These are phyloP conservation scores for Rhegmatorhina hoffmannsi DNA, from an alignment of 2,113 vertebrate species.

Conservation along the genomic window DNA sequence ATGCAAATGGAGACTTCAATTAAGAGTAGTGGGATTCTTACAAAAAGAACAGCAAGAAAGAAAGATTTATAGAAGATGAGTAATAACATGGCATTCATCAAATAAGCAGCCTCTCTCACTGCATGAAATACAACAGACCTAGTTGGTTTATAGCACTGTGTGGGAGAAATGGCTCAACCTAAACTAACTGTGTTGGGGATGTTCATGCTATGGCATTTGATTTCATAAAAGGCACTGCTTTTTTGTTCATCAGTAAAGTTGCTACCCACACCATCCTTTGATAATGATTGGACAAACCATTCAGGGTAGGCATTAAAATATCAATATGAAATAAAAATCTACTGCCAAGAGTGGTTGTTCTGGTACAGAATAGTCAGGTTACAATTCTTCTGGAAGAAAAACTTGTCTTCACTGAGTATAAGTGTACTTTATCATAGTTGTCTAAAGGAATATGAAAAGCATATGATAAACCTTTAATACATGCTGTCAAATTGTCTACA, in stretches of 20 bases:
- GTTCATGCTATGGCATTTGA: background rate
- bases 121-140: background rate
- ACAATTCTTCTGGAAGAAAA: background rate
- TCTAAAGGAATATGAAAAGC: conserved; percentile 32
- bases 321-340: background rate
- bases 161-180: conserved; percentile 18
- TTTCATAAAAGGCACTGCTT: background rate
- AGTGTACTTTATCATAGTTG: conserved; percentile 8
- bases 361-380: background rate
- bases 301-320: background rate
- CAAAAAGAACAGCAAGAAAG: background rate
- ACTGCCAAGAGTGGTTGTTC: background rate
- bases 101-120: background rate
- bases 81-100: conserved; percentile 9
- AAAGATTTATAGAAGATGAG: background rate
- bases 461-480: conserved; percentile 63
- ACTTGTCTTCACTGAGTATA: background rate
- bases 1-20: background rate
- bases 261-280: background rate
- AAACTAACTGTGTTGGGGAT: background rate
- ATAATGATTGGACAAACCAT: background rate
- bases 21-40: background rate
- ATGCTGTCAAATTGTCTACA: conserved; percentile 62
- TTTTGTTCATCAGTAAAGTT: background rate
- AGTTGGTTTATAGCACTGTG: background rate